Conservation (phyloP, 1,140 invertebrate genomes). For the Eufriesea mexicana region DNA sequence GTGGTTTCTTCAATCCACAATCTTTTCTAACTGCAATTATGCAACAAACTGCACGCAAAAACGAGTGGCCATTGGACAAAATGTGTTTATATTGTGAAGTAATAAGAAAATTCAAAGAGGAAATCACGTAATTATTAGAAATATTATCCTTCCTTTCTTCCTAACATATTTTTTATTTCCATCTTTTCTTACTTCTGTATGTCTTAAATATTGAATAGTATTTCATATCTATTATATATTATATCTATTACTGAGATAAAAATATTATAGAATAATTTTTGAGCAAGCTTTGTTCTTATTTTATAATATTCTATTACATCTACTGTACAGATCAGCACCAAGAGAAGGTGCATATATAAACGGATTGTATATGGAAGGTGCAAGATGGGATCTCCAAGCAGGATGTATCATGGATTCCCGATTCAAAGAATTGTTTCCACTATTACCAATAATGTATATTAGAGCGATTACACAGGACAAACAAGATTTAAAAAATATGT, state of each 20-base stretch:
- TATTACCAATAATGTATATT: constrained; percentile 96
- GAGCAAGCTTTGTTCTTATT: not conserved
- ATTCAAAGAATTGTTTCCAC: constrained; percentile 94
- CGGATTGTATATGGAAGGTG: constrained; percentile 96
- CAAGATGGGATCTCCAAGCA: constrained; percentile 91
- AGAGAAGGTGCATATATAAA: constrained; percentile 95
- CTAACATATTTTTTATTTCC: not conserved
- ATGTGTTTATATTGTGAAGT: constrained; percentile 98
- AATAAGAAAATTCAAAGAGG: constrained; percentile 94
- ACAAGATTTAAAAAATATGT: constrained; percentile 92
- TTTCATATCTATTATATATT: not conserved
- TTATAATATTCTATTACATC: not conserved
- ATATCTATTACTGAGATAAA: not conserved
- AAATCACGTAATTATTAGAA: constrained; percentile 84
- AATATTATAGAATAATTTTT: not conserved
- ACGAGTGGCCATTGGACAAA: constrained; percentile 97
- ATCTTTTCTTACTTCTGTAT: no score
- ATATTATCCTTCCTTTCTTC: not conserved
- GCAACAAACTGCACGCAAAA: constrained; percentile 97
- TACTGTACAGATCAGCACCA: constrained; percentile 86
- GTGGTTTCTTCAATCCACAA: constrained; percentile 98
- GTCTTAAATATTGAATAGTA: not conserved
- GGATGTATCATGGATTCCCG: constrained; percentile 91
- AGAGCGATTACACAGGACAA: constrained; percentile 94
- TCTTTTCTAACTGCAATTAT: constrained; percentile 98